A percentile compares a stretch with the other conserved stretches of the same genome.
Evolutionary conservation across 2,888 invertebrate species (phyloP).

Genomic region (Eupithecia dodoneata): DNA sequence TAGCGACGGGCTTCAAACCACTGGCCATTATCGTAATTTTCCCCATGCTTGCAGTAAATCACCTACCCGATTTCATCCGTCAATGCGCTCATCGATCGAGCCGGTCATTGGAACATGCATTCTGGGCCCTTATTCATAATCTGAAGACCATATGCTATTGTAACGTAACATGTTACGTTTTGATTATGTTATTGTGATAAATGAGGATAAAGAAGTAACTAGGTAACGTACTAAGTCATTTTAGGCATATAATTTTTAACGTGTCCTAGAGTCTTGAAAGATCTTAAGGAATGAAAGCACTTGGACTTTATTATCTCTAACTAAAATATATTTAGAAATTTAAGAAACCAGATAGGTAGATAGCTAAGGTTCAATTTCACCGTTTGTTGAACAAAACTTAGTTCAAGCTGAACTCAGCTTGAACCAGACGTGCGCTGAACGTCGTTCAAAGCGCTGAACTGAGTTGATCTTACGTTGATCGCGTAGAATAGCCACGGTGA

Average conservation of each 20-base stretch:
- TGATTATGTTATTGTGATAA: neutral
- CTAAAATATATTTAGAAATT: no score
- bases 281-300: neutral
- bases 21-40: constrained; percentile 29
- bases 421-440: no score
- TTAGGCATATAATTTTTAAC: neutral
- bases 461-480: no score
- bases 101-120: constrained; percentile 32
- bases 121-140: constrained; percentile 8
- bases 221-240: no score
- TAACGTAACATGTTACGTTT: neutral
- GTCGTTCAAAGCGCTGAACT: no score
- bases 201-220: neutral
- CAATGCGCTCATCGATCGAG: constrained; percentile 35
- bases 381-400: no score
- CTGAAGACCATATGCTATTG: neutral
- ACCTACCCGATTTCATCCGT: constrained; percentile 44
- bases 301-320: neutral
- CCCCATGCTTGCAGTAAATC: constrained; percentile 37
- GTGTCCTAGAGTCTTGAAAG: neutral
- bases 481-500: no score
- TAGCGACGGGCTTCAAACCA: constrained; percentile 26
- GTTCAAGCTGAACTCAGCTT: no score
- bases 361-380: neutral
- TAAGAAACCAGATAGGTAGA: no score